phyloP scores from a whole-genome alignment of 35 echinoderm and acorn worm genomes.

The Ptychodera flava region DNA sequence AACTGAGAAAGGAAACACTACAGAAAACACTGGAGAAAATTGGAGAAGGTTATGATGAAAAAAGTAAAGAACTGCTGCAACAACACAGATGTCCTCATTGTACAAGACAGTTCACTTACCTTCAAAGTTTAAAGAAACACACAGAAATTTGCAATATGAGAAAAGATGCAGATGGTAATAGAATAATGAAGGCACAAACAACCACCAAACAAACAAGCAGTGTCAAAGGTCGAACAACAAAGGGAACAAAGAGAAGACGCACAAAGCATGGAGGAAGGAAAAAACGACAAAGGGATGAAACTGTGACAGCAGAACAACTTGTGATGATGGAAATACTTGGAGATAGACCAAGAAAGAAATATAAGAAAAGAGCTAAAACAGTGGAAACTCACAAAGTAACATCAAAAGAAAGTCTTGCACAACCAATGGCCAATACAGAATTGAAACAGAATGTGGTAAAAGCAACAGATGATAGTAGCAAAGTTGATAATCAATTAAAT shows the following conservation, averaged over 20 bases:
- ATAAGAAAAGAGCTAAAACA: background rate
- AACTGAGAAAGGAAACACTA: slow-evolving; percentile 38
- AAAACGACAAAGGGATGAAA: background rate
- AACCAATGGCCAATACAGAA: background rate
- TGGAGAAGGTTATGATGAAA: background rate
- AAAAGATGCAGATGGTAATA: background rate
- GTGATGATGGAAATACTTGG: background rate
- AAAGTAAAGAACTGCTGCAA: background rate
- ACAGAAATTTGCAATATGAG: background rate
- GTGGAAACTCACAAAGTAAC: too few species aligned
- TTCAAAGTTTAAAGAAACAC: slow-evolving; percentile 90
- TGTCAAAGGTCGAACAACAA: background rate
- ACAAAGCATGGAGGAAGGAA: background rate
- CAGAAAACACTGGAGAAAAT: slow-evolving; percentile 25
- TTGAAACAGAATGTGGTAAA: background rate
- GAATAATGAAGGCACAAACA: background rate
- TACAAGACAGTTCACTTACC: slow-evolving; percentile 76
- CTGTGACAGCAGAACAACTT: background rate
- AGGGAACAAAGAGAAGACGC: background rate
- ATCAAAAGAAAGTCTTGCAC: too few species aligned
- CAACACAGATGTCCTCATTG: slow-evolving; percentile 82
- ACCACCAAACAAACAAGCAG: background rate
- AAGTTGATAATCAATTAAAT: background rate
- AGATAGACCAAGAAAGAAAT: background rate
- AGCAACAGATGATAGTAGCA: background rate